Base-by-base conservation (phyloP, 1,140 invertebrate genomes). In the Theocolax elegans region DNA sequence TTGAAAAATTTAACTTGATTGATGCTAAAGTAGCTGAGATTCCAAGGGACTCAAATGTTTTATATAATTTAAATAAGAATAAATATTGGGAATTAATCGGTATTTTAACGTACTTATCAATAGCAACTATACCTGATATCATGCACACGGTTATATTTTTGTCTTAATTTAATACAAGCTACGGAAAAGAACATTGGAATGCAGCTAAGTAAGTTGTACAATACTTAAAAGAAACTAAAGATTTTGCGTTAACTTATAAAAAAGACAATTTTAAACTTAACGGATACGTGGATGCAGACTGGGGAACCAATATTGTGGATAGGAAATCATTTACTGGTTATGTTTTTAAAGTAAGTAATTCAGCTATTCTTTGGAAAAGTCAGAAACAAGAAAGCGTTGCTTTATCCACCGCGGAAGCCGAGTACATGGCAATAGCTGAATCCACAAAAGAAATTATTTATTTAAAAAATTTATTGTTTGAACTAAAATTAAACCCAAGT, bases 61-160 rank as follows among this genome's bases (percentile, higher is more conserved):
- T 44, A n/a, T 44, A 44, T n/a, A 44, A 44, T 44, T n/a, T 44
- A 44, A 44, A 44, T n/a, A 44, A 44, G n/a, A n/a, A n/a, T n/a
- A 15, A 44, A 44, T n/a, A n/a, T n/a, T n/a, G n/a, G n/a, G 60
- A 86, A 48, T 27, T 81, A 13, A 78, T 86, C 15, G 85, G 85
- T 15, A 58, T 31, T 0, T 31, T 76, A 15, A 76, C 85, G 67
- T 85, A 85, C 71, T 44, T 85, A 15, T 72, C 80, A 1, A 60
- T 77, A 1, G 67, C 69, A 8, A 81, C 82, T 0, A 44, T 82
- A 27, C 83, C 78, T 12, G 83, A 86, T 62, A 79, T 85, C 35
- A 67, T 77, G 6, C 81, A 75, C 71, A 71, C 79, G 29, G 77
- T 75, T 12, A 74, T 59, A 46, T 51, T 46, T 21, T 29, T 77